phyloP scores from a whole-genome alignment of 1,140 invertebrate genomes.

The Drosophila mauritiana region DNA sequence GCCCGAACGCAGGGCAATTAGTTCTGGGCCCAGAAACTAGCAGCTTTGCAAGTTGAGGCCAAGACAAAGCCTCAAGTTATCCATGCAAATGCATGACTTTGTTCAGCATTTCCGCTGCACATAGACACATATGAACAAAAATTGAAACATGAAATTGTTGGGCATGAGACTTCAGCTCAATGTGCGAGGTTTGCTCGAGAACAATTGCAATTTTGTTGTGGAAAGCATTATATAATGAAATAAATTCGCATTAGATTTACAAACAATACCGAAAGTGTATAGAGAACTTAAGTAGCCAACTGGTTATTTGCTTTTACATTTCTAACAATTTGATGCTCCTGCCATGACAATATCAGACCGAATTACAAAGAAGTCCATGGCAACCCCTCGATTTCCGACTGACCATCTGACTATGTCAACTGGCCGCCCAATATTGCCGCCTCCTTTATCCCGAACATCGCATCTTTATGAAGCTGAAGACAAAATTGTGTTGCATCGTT shows the following conservation, averaged over 20 bases:
- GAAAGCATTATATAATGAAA: too few species aligned
- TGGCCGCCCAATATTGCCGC: background rate
- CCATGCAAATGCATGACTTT: slow-evolving; percentile 50
- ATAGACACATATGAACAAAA: slow-evolving; percentile 19
- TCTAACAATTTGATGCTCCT: too few species aligned
- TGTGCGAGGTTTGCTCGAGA: background rate
- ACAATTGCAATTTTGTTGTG: too few species aligned
- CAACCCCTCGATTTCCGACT: slow-evolving; percentile 8
- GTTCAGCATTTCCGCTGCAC: slow-evolving; percentile 58
- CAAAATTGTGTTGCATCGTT: slow-evolving; percentile 81
- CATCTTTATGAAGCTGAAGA: slow-evolving; percentile 73
- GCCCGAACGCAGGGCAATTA: slow-evolving; percentile 33
- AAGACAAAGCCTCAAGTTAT: slow-evolving; percentile 29
- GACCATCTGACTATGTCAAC: slow-evolving; percentile 31
- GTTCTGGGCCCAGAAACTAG: slow-evolving; percentile 12
- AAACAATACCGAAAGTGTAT: too few species aligned
- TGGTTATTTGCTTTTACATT: too few species aligned
- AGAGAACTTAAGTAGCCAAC: too few species aligned
- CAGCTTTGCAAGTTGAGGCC: slow-evolving; percentile 17
- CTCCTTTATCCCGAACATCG: slow-evolving; percentile 23
- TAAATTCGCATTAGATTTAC: too few species aligned
- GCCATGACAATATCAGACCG: too few species aligned
- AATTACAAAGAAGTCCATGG: too few species aligned
- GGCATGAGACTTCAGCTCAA: slow-evolving; percentile 11
- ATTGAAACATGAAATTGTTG: slow-evolving; percentile 36